Evolutionary conservation across 2,113 vertebrate genomes (phyloP), one percentile per base, ranked within the genome.

Genomic region (Synodontis membranacea): DNA sequence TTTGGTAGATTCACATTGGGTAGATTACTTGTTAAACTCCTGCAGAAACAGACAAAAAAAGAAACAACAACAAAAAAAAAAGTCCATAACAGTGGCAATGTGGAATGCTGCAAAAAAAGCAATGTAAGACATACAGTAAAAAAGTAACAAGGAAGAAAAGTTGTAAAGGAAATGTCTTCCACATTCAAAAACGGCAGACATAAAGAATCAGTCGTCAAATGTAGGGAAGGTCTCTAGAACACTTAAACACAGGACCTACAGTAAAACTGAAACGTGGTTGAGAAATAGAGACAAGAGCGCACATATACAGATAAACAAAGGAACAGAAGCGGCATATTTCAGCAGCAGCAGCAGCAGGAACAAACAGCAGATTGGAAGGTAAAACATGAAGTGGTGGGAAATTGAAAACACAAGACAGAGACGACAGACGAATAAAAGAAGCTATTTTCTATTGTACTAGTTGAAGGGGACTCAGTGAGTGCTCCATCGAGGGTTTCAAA

Each of bases 21-120:
- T 95, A 99, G 98, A 97, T 99, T 99, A 99, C 98, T 99, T 97
- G 98, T 99, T 99, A 99, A 99, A 98, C 97, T 99, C 98, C 98
- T 99, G 98, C 95, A 97, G 97, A 99, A 98, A 99, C 97, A 99
- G 97, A 99, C 98, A 99, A 96, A 99, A 99, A 98, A 94, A 95
- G n/a, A n/a, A n/a, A n/a, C n/a, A n/a, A n/a, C n/a, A 97, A 97
- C 96, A 80, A 96, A 95, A 98, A 96, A 97, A 98, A 98, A 96
- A 97, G 98, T 97, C 96, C 96, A 97, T 98, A 97, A 99, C 97
- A 96, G 96, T 98, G 97, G 97, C 95, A 96, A 96, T 95, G 96
- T 96, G 95, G 96, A 90, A 96, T 97, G 96, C 94, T 93, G 96
- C 94, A 97, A 94, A 97, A 54, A 96, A 96, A 96, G 95, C 97